A percentile compares a stretch with the other conserved stretches of the same genome.
These are phyloP conservation scores for Portunus trituberculatus DNA, from an alignment of 1,140 invertebrate genomes.

Conservation along the genomic window DNA sequence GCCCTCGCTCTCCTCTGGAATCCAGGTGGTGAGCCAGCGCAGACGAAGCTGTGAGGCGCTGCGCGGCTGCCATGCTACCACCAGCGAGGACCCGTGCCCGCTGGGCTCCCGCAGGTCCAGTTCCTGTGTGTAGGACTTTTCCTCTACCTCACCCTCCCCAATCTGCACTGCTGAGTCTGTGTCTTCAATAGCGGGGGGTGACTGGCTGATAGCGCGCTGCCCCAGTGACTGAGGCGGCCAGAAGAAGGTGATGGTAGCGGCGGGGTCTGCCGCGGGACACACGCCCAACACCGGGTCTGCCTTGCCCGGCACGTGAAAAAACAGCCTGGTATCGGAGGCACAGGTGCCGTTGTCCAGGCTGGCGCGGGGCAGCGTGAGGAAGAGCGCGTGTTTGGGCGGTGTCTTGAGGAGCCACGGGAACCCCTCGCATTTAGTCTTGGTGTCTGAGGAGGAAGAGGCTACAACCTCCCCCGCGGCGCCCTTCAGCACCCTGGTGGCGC, in stretches of 20 bases:
- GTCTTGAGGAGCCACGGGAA: constrained; percentile 75
- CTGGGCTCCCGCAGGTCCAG: constrained; percentile 49
- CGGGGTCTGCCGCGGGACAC: constrained; percentile 75
- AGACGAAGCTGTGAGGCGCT: constrained; percentile 66
- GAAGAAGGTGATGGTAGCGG: constrained; percentile 63
- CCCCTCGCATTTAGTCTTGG: constrained; percentile 64
- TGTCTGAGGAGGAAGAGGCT: constrained; percentile 34
- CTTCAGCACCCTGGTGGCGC: constrained; percentile 63
- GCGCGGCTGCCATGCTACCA: constrained; percentile 74
- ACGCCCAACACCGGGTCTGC: constrained; percentile 74
- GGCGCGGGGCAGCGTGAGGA: constrained; percentile 80
- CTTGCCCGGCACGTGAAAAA: constrained; percentile 75
- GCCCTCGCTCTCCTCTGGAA: constrained; percentile 38
- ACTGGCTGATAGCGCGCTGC: background rate
- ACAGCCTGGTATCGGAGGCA: constrained; percentile 75
- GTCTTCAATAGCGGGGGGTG: constrained; percentile 40
- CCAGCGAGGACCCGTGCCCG: constrained; percentile 58
- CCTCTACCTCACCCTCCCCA: constrained; percentile 66
- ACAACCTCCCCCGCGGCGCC: constrained; percentile 72
- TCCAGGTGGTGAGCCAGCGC: constrained; percentile 69
- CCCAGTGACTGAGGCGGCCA: constrained; percentile 59
- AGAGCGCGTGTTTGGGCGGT: constrained; percentile 83
- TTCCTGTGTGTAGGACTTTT: constrained; percentile 49
- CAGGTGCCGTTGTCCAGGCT: constrained; percentile 79
- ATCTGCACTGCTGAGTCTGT: constrained; percentile 44